Conservation (phyloP, 2,113 vertebrate genomes). For the Caloenas nicobarica region DNA sequence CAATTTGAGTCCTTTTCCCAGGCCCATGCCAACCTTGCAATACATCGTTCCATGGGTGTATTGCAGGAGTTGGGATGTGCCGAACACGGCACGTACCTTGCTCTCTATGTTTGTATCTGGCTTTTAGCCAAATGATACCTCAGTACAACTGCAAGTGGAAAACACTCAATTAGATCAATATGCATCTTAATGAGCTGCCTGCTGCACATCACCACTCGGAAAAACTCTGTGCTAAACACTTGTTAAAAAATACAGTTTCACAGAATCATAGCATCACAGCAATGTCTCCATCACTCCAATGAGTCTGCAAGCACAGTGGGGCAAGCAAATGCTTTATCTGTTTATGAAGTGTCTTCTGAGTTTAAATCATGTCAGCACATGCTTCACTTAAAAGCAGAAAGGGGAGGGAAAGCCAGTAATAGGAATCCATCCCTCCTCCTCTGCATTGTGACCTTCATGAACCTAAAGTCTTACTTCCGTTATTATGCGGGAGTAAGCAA, state of each 20-base stretch:
- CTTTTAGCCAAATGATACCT: constrained; percentile 42
- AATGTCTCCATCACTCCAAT: neutral
- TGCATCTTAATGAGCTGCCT: constrained; percentile 26
- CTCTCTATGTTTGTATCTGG: constrained; percentile 23
- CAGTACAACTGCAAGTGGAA: constrained; percentile 54
- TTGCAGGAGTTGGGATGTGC: neutral
- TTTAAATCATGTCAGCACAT: neutral
- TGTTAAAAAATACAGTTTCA: constrained; percentile 11
- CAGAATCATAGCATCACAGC: neutral
- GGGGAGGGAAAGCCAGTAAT: neutral
- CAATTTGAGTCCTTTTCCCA: neutral
- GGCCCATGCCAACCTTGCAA: neutral
- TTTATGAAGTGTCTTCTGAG: neutral
- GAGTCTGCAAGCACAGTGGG: neutral
- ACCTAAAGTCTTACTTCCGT: neutral
- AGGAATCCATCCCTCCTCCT: constrained; percentile 3
- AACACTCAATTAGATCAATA: constrained; percentile 56
- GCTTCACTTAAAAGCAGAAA: neutral
- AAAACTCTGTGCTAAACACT: neutral
- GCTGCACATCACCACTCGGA: neutral
- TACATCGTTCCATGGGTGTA: neutral
- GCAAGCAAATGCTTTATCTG: neutral
- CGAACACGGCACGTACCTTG: neutral
- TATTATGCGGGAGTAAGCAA: neutral
- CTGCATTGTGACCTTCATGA: neutral